phyloP scores from a whole-genome alignment of 2,797 vertebrate species.

The Gambelia wislizenii region DNA sequence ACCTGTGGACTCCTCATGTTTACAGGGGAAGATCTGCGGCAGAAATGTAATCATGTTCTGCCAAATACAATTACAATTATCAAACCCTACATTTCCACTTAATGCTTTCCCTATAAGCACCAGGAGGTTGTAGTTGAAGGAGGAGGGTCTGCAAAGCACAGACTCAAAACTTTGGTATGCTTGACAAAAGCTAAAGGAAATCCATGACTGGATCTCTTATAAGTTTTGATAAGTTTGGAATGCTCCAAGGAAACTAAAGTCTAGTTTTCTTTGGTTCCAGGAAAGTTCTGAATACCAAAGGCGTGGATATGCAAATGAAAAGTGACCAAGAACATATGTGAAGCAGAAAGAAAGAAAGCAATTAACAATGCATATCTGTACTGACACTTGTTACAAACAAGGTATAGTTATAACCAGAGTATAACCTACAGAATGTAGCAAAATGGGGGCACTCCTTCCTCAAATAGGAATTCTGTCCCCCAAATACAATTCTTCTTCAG shows the following conservation, averaged over 20 bases:
- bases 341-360: not conserved
- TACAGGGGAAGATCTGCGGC: not conserved
- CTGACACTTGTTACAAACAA: not conserved
- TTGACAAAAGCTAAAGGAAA: not conserved
- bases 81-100: not conserved
- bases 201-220: not conserved
- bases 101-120: not conserved
- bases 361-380: not conserved
- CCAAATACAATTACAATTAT: not conserved
- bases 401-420: not conserved
- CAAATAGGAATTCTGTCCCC: too few relatives aligned
- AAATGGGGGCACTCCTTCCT: too few relatives aligned
- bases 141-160: not conserved
- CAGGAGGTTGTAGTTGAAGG: not conserved
- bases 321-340: not conserved
- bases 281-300: conserved; percentile 8
- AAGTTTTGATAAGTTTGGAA: too few relatives aligned
- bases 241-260: not conserved
- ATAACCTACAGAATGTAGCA: not conserved
- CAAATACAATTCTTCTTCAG: too few relatives aligned
- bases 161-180: not conserved
- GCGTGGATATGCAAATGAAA: not conserved
- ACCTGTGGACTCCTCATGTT: not conserved
- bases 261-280: not conserved
- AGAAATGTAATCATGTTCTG: not conserved